A percentile compares a stretch with the other conserved stretches of the same genome.
Evolutionary conservation across 2,797 vertebrate genomes (phyloP).

Genomic region (Danio albolineatus): DNA sequence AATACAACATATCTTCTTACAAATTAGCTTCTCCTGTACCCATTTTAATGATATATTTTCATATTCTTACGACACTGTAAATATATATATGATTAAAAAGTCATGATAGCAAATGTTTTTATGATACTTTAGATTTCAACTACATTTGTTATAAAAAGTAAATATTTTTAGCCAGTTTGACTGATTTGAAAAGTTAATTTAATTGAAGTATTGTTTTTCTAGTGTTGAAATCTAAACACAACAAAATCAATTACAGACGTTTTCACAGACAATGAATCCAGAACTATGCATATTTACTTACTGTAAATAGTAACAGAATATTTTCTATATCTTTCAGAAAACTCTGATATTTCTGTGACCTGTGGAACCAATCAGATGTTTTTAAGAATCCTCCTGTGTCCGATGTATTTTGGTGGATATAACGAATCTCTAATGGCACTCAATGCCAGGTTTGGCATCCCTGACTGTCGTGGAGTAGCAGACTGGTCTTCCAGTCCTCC

Average conservation of each 20-base stretch:
- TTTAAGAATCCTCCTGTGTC: constrained; percentile 75
- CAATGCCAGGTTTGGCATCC: constrained; percentile 63
- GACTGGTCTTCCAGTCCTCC: constrained; percentile 70
- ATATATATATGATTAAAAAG: no score
- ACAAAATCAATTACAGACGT: not conserved
- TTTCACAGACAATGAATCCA: not conserved
- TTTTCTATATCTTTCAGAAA: constrained; percentile 62
- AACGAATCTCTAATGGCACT: constrained; percentile 78
- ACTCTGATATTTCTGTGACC: constrained; percentile 71
- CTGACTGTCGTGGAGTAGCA: constrained; percentile 67
- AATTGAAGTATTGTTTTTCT: no score
- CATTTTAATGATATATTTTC: no score
- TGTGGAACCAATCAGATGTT: constrained; percentile 74
- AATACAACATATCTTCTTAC: no score
- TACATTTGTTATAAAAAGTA: no score
- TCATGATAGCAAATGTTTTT: no score
- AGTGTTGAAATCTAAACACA: not conserved
- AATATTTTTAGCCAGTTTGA: no score
- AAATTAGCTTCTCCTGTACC: no score
- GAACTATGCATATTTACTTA: not conserved
- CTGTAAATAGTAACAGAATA: constrained; percentile 7
- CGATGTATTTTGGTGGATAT: constrained; percentile 75
- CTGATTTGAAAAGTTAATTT: no score
- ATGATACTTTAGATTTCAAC: no score
- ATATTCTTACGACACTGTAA: no score